phyloP scores from a whole-genome alignment of 1,140 invertebrate genomes.

The Sinella curviseta region DNA sequence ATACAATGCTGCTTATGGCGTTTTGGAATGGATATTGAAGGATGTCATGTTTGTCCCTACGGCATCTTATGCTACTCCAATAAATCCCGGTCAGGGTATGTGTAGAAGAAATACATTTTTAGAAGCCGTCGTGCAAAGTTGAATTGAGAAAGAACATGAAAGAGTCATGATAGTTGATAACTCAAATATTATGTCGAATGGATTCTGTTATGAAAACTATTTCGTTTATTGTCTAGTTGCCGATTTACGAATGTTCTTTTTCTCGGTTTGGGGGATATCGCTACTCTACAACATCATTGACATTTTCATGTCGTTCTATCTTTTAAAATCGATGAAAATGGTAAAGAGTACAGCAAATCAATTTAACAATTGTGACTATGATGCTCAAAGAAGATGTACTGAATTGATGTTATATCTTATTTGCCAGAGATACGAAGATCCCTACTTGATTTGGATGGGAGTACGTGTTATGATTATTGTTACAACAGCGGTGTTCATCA shows the following conservation, averaged over 20 bases:
- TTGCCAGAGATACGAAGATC: not conserved
- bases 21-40: conserved; percentile 18
- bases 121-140: too few relatives aligned
- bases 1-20: conserved; percentile 1
- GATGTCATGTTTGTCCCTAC: not conserved
- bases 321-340: not conserved
- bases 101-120: not conserved
- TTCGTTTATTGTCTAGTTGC: not conserved
- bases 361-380: not conserved
- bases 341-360: not conserved
- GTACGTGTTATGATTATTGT: conserved; percentile 2
- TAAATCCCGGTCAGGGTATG: conserved; percentile 19
- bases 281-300: conserved; percentile 22
- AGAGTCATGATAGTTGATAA: too few relatives aligned
- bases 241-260: conserved; percentile 19
- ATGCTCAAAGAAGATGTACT: not conserved
- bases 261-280: conserved; percentile 17
- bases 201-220: not conserved
- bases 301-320: conserved; percentile 14
- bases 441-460: conserved; percentile 5
- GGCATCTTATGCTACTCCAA: not conserved
- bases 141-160: too few relatives aligned
- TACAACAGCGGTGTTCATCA: conserved; percentile 2
- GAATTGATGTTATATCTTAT: too few relatives aligned
- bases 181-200: too few relatives aligned